phyloP scores from a whole-genome alignment of 2,113 vertebrate species.

The Syngnathus scovelli region DNA sequence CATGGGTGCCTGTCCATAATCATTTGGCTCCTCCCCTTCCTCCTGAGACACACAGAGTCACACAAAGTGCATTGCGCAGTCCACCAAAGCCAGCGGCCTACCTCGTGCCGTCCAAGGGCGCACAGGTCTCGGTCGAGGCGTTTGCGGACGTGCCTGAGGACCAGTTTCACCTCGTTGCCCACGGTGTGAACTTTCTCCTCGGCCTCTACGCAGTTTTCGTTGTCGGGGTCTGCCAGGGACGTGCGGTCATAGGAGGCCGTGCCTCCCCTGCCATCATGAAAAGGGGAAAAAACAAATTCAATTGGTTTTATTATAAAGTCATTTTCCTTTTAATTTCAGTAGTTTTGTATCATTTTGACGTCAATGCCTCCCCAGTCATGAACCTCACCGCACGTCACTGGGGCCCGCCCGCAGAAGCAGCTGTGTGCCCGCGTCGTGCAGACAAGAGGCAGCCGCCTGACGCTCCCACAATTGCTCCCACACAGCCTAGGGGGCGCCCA shows the following conservation, averaged over 20 bases:
- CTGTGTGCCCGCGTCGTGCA: conserved; percentile 76
- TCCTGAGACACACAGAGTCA: not conserved
- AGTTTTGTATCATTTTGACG: no score
- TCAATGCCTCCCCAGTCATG: no score
- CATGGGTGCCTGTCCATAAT: not conserved
- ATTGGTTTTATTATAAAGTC: no score
- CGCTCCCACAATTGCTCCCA: conserved; percentile 73
- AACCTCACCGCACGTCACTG: no score
- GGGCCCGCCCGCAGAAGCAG: conserved; percentile 73
- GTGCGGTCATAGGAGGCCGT: no score
- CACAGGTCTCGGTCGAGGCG: not conserved
- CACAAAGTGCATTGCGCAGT: not conserved
- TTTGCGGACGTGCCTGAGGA: conserved; percentile 70
- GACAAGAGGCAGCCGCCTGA: conserved; percentile 68
- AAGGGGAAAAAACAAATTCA: no score
- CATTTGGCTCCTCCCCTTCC: not conserved
- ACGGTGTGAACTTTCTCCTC: conserved; percentile 85
- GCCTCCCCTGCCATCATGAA: no score
- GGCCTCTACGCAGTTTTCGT: conserved; percentile 75
- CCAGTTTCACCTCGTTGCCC: conserved; percentile 75
- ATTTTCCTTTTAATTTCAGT: no score
- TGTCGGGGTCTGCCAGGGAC: not conserved
- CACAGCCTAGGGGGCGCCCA: conserved; percentile 68
- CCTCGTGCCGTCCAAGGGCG: conserved; percentile 69
- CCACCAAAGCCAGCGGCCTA: conserved; percentile 17